Percentiles rank a stretch among this genome's conserved stretches.
These are phyloP conservation scores for Trissolcus japonicus DNA, from an alignment of 2,888 invertebrate species.

Conservation along the genomic window DNA sequence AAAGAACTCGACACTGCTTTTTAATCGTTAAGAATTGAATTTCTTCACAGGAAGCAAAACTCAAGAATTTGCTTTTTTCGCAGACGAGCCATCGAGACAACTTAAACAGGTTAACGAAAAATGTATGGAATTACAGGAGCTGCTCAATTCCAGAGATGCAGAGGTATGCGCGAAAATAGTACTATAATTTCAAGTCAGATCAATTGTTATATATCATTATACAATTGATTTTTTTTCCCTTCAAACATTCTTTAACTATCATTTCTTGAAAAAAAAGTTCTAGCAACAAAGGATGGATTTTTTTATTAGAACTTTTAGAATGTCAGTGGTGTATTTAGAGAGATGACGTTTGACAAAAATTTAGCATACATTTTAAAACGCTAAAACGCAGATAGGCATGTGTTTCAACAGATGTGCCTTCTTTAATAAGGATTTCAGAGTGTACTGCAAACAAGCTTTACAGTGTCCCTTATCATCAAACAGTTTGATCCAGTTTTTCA, in stretches of 20 bases:
- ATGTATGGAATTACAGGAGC: slow-evolving; percentile 71
- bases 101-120: slow-evolving; percentile 70
- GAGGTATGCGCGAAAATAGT: slow-evolving; percentile 65
- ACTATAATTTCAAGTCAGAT: not conserved
- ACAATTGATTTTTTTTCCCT: not conserved
- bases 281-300: no score
- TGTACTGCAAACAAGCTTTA: slow-evolving; percentile 68
- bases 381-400: slow-evolving; percentile 59
- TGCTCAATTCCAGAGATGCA: slow-evolving; percentile 71
- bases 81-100: slow-evolving; percentile 68
- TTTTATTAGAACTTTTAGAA: no score
- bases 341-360: slow-evolving; percentile 20
- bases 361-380: slow-evolving; percentile 17
- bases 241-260: not conserved
- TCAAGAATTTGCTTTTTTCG: slow-evolving; percentile 53
- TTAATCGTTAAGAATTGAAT: slow-evolving; percentile 19
- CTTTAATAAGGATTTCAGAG: slow-evolving; percentile 70
- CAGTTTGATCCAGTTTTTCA: slow-evolving; percentile 39
- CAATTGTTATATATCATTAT: not conserved
- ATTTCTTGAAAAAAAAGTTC: not conserved
- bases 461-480: slow-evolving; percentile 63
- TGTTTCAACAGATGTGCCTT: slow-evolving; percentile 73
- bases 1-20: not conserved
- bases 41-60: slow-evolving; percentile 28
- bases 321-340: slow-evolving; percentile 17